phyloP scores from a whole-genome alignment of 1,140 invertebrate genomes.

The Drosophila yakuba region DNA sequence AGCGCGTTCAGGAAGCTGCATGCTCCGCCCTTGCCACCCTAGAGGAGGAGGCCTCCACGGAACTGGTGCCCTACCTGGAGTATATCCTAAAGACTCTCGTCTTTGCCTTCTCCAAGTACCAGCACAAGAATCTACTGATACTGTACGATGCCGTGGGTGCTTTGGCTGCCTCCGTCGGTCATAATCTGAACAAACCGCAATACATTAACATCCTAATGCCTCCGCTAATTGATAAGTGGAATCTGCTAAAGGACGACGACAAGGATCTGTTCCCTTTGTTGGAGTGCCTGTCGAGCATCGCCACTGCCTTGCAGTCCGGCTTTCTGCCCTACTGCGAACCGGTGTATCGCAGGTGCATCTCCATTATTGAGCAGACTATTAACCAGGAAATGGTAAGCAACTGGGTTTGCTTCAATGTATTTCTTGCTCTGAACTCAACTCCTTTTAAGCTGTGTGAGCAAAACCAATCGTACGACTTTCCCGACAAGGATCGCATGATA shows the following conservation, averaged over 20 bases:
- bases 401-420: too few species aligned
- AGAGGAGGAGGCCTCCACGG: slow-evolving; percentile 99
- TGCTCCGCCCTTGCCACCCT: slow-evolving; percentile 99
- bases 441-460: slow-evolving; percentile 89
- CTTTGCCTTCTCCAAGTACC: slow-evolving; percentile 98
- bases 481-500: slow-evolving; percentile 99
- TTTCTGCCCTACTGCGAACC: slow-evolving; percentile 99
- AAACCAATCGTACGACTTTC: slow-evolving; percentile 94
- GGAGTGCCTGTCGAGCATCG: slow-evolving; percentile 98
- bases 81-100: slow-evolving; percentile 98
- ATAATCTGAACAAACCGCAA: slow-evolving; percentile 98
- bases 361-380: slow-evolving; percentile 98
- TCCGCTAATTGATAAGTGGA: slow-evolving; percentile 99
- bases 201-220: slow-evolving; percentile 99
- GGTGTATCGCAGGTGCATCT: slow-evolving; percentile 97
- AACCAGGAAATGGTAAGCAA: slow-evolving; percentile 93
- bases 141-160: slow-evolving; percentile 99
- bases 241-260: slow-evolving; percentile 98
- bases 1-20: slow-evolving; percentile 99
- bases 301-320: slow-evolving; percentile 97
- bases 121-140: slow-evolving; percentile 99
- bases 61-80: slow-evolving; percentile 98
- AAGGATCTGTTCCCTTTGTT: slow-evolving; percentile 99
- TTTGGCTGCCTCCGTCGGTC: slow-evolving; percentile 98
- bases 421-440: not conserved